phyloP scores from a whole-genome alignment of 2,888 invertebrate genomes.

The Ptilodon capucinus region DNA sequence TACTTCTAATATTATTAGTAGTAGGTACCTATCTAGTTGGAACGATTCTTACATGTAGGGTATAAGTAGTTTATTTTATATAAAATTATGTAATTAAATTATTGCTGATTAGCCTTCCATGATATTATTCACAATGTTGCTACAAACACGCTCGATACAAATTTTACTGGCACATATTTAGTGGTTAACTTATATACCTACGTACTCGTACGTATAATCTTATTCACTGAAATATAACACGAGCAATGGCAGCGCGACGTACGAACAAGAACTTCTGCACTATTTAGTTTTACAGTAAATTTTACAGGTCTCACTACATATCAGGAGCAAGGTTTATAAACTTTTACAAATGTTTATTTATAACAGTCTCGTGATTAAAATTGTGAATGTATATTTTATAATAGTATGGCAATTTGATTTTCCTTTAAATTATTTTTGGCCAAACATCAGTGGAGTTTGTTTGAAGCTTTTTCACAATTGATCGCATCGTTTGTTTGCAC shows the following conservation, averaged over 20 bases:
- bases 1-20: not conserved
- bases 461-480: slow-evolving; percentile 22
- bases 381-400: slow-evolving; percentile 58
- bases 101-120: not conserved
- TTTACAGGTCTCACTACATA: slow-evolving; percentile 80
- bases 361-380: slow-evolving; percentile 58
- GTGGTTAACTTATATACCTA: not conserved
- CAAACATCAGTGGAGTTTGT: slow-evolving; percentile 13
- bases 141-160: slow-evolving; percentile 5
- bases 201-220: not conserved
- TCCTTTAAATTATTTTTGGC: not conserved
- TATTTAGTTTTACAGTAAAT: slow-evolving; percentile 80
- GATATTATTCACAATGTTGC: slow-evolving; percentile 3
- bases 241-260: not conserved
- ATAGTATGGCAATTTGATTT: slow-evolving; percentile 1
- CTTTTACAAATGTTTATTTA: slow-evolving; percentile 51
- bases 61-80: not conserved
- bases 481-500: slow-evolving; percentile 14
- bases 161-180: slow-evolving; percentile 9
- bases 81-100: not conserved
- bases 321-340: slow-evolving; percentile 78
- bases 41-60: not conserved
- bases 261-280: slow-evolving; percentile 58
- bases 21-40: not conserved
- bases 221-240: not conserved